Base-by-base conservation (phyloP, 2,888 invertebrate genomes). In the Amblyjoppa fuscipennis region DNA sequence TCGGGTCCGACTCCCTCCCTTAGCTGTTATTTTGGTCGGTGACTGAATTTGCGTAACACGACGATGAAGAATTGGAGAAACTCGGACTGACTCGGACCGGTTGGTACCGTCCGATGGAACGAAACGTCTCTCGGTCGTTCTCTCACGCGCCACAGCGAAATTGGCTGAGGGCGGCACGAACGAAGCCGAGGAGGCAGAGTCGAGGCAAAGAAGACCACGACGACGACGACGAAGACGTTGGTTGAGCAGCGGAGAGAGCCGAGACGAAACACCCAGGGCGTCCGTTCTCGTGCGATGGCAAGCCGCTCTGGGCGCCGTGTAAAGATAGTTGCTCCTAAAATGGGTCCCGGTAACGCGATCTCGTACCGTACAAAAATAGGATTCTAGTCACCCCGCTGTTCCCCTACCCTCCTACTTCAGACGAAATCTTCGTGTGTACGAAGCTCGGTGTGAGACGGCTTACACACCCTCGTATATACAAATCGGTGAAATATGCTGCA, bases 321-420 rank as follows among this genome's bases (percentile, higher is more conserved):
- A 93, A 93, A 95, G 95, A 95, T 95, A 95, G 95, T 94, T 95
- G 95, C 95, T 95, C 96, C 95, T 95, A 96, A 96, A 96, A 96
- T 96, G 96, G 96, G 94, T 93, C 95, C 95, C 93, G 94, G 96
- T 95, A 96, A 96, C 94, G 95, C 95, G 96, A 96, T 96, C 95
- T 94, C 92, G 90, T 94, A 93, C 89, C 90, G 93, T 92, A 94
- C 94, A 93, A 95, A 95, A 95, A 95, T 95, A 95, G 95, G 93
- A 93, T 93, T 91, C 91, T 92, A 93, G 87, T 88, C 93, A 92
- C 93, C 93, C 92, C 91, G 91, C 90, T 90, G 88, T 88, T 89
- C 90, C 89, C 90, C 89, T 31, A 34, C 89, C 90, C 89, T 31
- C 64, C 64, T 64, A 34, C 64, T 64, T 64, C 64, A 73, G 74